Conservation (phyloP, 2,797 vertebrate genomes). For the Manis pentadactyla region DNA sequence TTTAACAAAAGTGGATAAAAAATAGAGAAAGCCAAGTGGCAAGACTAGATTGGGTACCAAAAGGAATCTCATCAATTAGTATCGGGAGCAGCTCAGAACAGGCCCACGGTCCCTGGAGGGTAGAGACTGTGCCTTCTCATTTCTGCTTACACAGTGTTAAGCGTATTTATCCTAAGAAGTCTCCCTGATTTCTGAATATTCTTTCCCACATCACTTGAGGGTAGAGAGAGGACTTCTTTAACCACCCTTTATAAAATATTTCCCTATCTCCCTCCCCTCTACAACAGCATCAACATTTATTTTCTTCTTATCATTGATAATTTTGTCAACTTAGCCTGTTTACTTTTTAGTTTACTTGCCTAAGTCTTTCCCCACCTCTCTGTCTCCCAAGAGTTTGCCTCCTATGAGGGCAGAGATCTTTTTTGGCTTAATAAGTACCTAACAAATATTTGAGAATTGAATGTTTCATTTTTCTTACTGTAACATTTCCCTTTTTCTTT, state of each 20-base stretch:
- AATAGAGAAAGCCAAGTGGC: not conserved
- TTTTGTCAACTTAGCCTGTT: not conserved
- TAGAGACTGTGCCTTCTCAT: not conserved
- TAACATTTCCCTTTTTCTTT: not conserved
- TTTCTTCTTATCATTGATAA: not conserved
- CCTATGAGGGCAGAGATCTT: not conserved
- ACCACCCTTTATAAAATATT: not conserved
- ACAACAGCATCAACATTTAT: not conserved
- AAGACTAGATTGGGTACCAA: not conserved
- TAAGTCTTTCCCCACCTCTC: not conserved
- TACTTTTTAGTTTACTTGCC: not conserved
- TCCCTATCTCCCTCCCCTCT: not conserved
- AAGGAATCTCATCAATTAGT: not conserved
- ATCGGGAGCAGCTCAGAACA: not conserved
- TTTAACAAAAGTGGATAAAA: not conserved
- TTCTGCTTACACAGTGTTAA: not conserved
- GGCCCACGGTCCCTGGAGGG: accelerated
- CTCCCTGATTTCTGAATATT: not conserved
- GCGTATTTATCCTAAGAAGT: not conserved
- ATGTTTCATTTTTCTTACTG: not conserved
- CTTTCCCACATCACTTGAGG: not conserved
- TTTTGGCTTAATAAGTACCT: not conserved
- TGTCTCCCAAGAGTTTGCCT: not conserved
- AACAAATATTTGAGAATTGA: not conserved
- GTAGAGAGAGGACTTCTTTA: not conserved